Evolutionary conservation across 2,888 invertebrate species (phyloP), one percentile per base, ranked within the genome.

Genomic region (Mesorhabditis sp.): DNA sequence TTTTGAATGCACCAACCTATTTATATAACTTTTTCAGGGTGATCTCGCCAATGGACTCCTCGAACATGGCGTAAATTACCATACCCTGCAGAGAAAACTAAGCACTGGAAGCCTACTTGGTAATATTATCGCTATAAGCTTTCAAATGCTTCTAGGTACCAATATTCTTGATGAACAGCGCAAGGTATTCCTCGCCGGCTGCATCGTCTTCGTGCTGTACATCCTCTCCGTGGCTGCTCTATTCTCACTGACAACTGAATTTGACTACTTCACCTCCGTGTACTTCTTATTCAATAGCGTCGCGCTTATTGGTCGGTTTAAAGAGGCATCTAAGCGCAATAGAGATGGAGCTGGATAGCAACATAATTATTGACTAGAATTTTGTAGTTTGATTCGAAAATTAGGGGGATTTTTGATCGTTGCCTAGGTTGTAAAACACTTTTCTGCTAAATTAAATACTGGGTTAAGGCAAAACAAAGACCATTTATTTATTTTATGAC

Each of bases 261-360:
- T 79, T 72, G 79, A 81, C 70, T 80, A 72, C 69, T 80, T 81
- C 70, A 80, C 78, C 4, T 70, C 80, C 13, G 80, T 82, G 62
- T 82, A 82, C 71, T 82, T 82, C 66, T 70, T 79, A 5, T 82
- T 82, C 77, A 81, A 75, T 70, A 76, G 76, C 70, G 81, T 82
- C 28, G 82, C 82, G 4, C 67, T 82, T 41, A 80, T 82, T 10
- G 82, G 81, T 80, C 41, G 67, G 72, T 61, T 62, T 10, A 15
- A 7, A 43, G 6, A 43, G 15, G 6, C 7, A 43, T 13, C 6
- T 43, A 13, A 15, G 10, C 2, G 13, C 13, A 10, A 65, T 65
- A 43, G 41, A 15, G 10, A 7, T 61, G 42, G 43, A 61, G 64
- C 4, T 43, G 44, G 43, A 7, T 13, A 28, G 43, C 6, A 69